Percentiles rank a stretch among this genome's conserved stretches.
These are phyloP conservation scores for Athene cunicularia DNA, from an alignment of 2,113 vertebrate genomes.

Conservation along the genomic window DNA sequence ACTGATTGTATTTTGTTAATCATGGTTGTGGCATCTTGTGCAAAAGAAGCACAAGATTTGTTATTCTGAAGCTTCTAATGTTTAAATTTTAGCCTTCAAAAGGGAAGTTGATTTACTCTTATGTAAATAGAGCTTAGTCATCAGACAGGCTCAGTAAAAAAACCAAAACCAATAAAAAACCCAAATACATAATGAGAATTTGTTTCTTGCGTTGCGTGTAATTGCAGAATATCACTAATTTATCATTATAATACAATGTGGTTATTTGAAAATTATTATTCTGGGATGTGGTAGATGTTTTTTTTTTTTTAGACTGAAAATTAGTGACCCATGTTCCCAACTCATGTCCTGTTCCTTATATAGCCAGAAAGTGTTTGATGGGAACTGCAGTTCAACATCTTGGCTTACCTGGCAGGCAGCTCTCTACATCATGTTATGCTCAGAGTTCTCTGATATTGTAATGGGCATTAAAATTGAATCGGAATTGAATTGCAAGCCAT, in stretches of 20 bases:
- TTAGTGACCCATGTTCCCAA: background rate
- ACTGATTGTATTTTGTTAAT: background rate
- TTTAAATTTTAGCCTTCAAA: background rate
- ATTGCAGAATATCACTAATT: background rate
- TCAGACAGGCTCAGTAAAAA: background rate
- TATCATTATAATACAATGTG: background rate
- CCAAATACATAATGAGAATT: background rate
- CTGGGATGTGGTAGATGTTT: background rate
- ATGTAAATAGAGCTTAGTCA: background rate
- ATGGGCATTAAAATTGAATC: rapidly evolving
- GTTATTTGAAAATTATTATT: background rate
- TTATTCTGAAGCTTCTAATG: background rate
- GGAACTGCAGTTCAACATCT: rapidly evolving
- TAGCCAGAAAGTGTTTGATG: background rate
- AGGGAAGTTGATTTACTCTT: background rate
- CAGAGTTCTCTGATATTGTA: background rate
- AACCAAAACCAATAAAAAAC: background rate
- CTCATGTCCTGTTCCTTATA: rapidly evolving
- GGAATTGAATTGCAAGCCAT: background rate
- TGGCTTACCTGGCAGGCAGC: background rate
- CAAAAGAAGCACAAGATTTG: background rate
- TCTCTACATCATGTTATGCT: rapidly evolving
- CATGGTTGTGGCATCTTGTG: background rate
- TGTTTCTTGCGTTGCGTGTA: background rate
- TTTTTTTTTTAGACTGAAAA: background rate